Evolutionary conservation across 2,797 vertebrate genomes (phyloP).

Genomic region (Brachyrhaphis roseni): DNA sequence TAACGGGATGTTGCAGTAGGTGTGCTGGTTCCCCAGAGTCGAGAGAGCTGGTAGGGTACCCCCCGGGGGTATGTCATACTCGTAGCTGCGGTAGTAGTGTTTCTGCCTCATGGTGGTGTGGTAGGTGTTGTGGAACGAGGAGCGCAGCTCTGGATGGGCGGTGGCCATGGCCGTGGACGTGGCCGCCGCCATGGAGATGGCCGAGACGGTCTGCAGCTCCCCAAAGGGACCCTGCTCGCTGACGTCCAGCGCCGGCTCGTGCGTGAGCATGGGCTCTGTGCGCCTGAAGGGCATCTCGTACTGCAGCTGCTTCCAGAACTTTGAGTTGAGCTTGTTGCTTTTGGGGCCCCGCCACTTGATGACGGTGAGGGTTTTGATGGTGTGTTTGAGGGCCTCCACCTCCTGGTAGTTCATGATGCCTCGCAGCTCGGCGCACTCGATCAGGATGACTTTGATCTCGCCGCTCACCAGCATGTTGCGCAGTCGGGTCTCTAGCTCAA

Average conservation of each 20-base stretch:
- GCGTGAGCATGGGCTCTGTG: conserved; percentile 92
- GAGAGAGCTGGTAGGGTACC: conserved; percentile 95
- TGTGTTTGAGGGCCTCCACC: conserved; percentile 97
- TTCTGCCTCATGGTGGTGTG: conserved; percentile 99
- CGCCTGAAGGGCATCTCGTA: conserved; percentile 99
- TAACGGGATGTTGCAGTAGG: conserved; percentile 99
- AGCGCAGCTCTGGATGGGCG: conserved; percentile 96
- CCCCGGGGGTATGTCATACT: conserved; percentile 90
- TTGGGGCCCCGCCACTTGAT: conserved; percentile 97
- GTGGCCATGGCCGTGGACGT: conserved; percentile 97
- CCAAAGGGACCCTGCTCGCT: conserved; percentile 98
- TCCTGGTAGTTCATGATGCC: conserved; percentile 99
- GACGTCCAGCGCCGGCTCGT: conserved; percentile 95
- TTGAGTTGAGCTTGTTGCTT: conserved; percentile 98
- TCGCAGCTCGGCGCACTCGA: conserved; percentile 95
- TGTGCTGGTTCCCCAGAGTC: conserved; percentile 97
- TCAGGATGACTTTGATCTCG: conserved; percentile 98
- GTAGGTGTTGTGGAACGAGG: conserved; percentile 96
- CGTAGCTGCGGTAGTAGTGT: conserved; percentile 99
- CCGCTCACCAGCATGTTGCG: conserved; percentile 96
- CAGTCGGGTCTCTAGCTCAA: conserved; percentile 97
- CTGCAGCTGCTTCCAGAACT: conserved; percentile 99
- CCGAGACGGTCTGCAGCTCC: conserved; percentile 97
- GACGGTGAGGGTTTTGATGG: conserved; percentile 96
- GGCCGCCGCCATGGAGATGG: conserved; percentile 98